These are phyloP conservation scores for Loripinus fragilis DNA, from an alignment of 2,888 invertebrate genomes.

Conservation along the genomic window DNA sequence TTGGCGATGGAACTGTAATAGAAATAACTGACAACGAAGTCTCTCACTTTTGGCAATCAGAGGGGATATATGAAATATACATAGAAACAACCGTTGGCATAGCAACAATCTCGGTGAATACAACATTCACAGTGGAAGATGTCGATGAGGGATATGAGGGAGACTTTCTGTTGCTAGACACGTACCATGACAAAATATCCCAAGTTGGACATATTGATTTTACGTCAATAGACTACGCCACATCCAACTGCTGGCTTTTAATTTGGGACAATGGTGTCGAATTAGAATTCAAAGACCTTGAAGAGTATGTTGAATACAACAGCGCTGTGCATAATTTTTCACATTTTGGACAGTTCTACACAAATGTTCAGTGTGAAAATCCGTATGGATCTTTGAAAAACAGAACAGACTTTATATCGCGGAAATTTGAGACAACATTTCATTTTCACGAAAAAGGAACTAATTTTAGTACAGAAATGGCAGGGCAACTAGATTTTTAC, in stretches of 20 bases:
- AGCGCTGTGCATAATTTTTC: constrained; percentile 58
- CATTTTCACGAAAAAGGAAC: constrained; percentile 53
- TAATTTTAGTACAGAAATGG: constrained; percentile 50
- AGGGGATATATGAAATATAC: constrained; percentile 70
- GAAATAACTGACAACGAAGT: constrained; percentile 52
- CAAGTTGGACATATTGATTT: constrained; percentile 55
- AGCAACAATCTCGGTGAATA: constrained; percentile 46
- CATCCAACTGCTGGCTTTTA: constrained; percentile 61
- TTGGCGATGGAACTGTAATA: constrained; percentile 72
- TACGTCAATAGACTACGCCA: constrained; percentile 61
- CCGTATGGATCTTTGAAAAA: constrained; percentile 67
- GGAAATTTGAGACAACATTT: constrained; percentile 61
- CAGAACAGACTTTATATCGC: constrained; percentile 59
- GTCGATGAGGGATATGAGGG: constrained; percentile 72
- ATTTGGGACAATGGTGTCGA: constrained; percentile 57
- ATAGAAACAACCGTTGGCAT: constrained; percentile 66
- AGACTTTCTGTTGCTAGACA: constrained; percentile 60
- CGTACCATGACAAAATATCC: constrained; percentile 50
- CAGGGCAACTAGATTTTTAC: constrained; percentile 58
- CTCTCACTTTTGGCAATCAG: constrained; percentile 71
- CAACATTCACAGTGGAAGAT: constrained; percentile 66
- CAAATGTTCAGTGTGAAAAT: constrained; percentile 71
- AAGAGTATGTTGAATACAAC: constrained; percentile 49
- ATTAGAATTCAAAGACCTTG: constrained; percentile 27
- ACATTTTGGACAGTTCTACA: constrained; percentile 68